Evolutionary conservation across 2,797 vertebrate genomes (phyloP).

Genomic region (Gymnodraco acuticeps): DNA sequence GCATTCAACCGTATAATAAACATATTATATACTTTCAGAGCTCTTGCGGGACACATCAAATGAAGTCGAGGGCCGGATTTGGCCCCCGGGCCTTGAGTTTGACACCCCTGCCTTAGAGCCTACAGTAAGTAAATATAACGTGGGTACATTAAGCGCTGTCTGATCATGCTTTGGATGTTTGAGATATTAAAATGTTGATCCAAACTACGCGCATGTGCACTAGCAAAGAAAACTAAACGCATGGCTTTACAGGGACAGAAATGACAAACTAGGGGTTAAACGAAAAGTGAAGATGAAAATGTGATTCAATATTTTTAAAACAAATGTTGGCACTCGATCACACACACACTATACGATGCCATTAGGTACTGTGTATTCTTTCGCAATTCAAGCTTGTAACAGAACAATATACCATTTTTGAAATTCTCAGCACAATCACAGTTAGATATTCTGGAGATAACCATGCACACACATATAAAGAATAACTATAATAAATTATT

Average conservation of each 20-base stretch:
- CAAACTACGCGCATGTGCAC: constrained; percentile 15
- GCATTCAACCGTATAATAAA: too few species aligned
- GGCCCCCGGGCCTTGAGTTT: too few species aligned
- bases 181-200: constrained; percentile 31
- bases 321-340: background rate
- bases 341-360: background rate
- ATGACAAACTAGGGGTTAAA: constrained; percentile 25
- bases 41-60: too few species aligned
- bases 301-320: background rate
- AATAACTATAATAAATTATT: background rate
- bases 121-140: constrained; percentile 37
- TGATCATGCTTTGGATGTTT: constrained; percentile 35
- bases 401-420: background rate
- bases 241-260: constrained; percentile 14
- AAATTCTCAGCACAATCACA: background rate
- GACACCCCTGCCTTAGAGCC: constrained; percentile 27
- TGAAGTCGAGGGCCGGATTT: too few species aligned
- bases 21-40: too few species aligned
- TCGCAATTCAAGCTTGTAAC: background rate
- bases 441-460: background rate
- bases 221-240: constrained; percentile 8
- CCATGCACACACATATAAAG: background rate
- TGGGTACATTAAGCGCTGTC: constrained; percentile 17
- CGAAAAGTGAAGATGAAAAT: constrained; percentile 7
- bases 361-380: background rate